Percentiles rank a stretch among this genome's conserved stretches.
phyloP scores from a whole-genome alignment of 2,113 vertebrate genomes.

The Erinaceus europaeus region DNA sequence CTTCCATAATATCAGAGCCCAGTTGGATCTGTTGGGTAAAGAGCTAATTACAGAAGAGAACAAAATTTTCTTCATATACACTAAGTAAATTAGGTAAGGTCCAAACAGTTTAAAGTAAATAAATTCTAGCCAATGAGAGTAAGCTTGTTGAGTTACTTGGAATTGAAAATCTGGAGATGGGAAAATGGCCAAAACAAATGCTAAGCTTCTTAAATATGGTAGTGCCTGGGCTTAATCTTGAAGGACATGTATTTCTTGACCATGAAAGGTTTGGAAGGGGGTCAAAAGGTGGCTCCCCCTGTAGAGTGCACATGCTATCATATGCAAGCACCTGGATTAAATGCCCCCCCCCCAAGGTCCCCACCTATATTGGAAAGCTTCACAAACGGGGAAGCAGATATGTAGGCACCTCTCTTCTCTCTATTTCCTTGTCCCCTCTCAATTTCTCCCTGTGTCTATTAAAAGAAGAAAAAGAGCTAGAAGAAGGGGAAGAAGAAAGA shows the following conservation, averaged over 20 bases:
- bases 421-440: too few species aligned
- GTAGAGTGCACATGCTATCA: too few species aligned
- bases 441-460: too few species aligned
- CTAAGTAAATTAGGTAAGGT: neutral
- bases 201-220: slow-evolving; percentile 13
- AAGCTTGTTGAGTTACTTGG: neutral
- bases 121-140: neutral
- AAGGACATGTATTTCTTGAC: neutral
- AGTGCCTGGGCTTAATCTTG: neutral
- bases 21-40: neutral
- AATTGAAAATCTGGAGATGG: neutral
- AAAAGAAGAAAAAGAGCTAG: too few species aligned
- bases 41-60: neutral
- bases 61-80: neutral
- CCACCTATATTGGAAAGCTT: too few species aligned
- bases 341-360: too few species aligned
- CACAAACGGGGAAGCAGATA: too few species aligned
- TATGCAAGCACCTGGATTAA: too few species aligned
- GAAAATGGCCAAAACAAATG: neutral
- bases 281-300: too few species aligned
- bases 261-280: neutral
- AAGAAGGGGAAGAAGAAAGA: too few species aligned
- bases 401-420: too few species aligned
- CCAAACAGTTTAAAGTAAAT: neutral
- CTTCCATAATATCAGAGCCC: neutral